Conservation (phyloP, 2,797 vertebrate genomes). For the Denticeps clupeoides region DNA sequence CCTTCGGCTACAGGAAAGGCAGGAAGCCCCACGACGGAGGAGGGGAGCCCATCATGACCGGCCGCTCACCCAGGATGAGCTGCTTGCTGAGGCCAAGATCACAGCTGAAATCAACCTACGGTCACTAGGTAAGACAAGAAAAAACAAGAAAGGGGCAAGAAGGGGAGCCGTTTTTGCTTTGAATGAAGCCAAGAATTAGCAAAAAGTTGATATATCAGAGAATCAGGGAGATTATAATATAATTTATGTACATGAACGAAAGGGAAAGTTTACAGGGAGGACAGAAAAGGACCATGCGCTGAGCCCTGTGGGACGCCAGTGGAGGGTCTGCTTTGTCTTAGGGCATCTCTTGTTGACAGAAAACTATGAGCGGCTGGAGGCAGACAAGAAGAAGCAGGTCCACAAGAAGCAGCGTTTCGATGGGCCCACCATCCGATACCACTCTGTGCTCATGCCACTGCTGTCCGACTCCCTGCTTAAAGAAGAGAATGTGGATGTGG, state of each 20-base stretch:
- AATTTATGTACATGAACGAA: too few species aligned
- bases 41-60: conserved; percentile 74
- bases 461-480: conserved; percentile 68
- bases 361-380: conserved; percentile 89
- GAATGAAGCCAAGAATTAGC: too few species aligned
- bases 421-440: conserved; percentile 81
- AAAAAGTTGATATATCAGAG: too few species aligned
- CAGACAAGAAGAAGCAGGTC: conserved; percentile 93
- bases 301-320: too few species aligned
- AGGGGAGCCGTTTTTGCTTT: too few species aligned
- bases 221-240: too few species aligned
- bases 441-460: conserved; percentile 81
- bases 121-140: conserved; percentile 66
- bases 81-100: conserved; percentile 84
- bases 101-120: conserved; percentile 86
- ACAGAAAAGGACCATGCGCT: too few species aligned
- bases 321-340: not conserved
- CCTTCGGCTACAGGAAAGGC: conserved; percentile 80
- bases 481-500: conserved; percentile 89
- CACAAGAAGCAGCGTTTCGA: conserved; percentile 82
- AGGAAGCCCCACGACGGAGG: conserved; percentile 79
- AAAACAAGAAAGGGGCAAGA: not conserved
- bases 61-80: conserved; percentile 83
- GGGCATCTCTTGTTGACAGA: conserved; percentile 54
- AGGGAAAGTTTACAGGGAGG: too few species aligned